A percentile compares a stretch with the other conserved stretches of the same genome.
Conservation (phyloP, 2,113 vertebrate species). For the Bubo scandiacus region DNA sequence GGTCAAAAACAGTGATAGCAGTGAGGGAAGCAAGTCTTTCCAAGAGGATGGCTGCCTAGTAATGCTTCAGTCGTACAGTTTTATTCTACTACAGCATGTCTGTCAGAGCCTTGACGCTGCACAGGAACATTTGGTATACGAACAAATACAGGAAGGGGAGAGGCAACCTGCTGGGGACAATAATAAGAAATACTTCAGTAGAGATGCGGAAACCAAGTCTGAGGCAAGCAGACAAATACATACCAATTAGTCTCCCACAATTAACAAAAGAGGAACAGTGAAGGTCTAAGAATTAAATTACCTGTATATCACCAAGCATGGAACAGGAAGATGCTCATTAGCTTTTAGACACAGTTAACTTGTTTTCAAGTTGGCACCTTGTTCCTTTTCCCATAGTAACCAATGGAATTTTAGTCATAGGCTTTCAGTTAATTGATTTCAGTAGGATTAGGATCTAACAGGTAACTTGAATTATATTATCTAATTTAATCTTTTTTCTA, state of each 20-base stretch:
- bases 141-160: constrained; percentile 57
- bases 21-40: not conserved
- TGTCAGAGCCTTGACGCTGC: constrained; percentile 8
- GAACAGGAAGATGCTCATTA: constrained; percentile 21
- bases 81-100: not conserved
- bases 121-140: not conserved
- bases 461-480: not conserved
- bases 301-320: not conserved
- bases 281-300: constrained; percentile 37
- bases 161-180: constrained; percentile 43
- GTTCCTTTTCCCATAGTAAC: constrained; percentile 14
- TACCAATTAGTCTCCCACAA: constrained; percentile 34
- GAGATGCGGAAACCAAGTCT: constrained; percentile 24
- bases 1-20: not conserved
- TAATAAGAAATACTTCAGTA: constrained; percentile 47
- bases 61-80: not conserved
- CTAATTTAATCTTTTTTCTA: not conserved
- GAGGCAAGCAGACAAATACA: constrained; percentile 34
- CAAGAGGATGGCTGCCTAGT: not conserved
- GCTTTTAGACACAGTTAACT: not conserved
- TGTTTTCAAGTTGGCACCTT: not conserved
- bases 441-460: not conserved
- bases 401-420: not conserved
- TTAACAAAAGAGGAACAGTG: not conserved
- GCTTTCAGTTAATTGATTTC: not conserved